Base-by-base conservation (phyloP, 2,797 vertebrate genomes). In the Hipposideros larvatus region DNA sequence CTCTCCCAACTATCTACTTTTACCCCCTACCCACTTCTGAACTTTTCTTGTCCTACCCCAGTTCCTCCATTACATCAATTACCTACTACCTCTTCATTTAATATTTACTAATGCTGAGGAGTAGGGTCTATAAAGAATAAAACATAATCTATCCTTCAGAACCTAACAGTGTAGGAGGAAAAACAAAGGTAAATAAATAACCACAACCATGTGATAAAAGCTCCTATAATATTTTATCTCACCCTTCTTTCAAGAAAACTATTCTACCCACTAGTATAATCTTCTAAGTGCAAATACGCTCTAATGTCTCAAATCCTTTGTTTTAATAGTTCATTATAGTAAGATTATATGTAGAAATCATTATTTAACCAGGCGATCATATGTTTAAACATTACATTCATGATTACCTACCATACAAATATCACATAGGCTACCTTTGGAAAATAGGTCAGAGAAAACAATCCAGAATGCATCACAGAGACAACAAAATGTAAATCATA, bases 241-340 rank as follows among this genome's bases (percentile, higher is more conserved):
- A 21, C n/a, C 48, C 11, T 90, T 65, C 66, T 86, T 86, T 86
- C 61, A 94, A 53, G 16, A 84, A 93, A 91, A 82, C 70, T 71
- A 74, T 77, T 73, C 26, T 82, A 91, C 6, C 21, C 26, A 24
- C 34, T 18, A 34, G 61, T 31, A 61, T 55, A 82, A 71, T 89
- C 86, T 95, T 93, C 53, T 82, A 93, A 65, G 46, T 71, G 10
- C 34, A 94, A 94, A 89, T 43, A 94, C 3, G 90, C 5, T n/a
- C 16, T 34, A 21, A 15, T 83, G 41, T 77, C 57, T 78, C 68
- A 89, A 87, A 93, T 85, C 11, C 34, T 88, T 85, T 84, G 43
- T 46, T 92, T 92, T 53, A 92, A 70, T 7, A 82, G n/a, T 68
- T 87, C 37, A 63, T 68, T 87, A 34, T 5, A 91, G 9, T 55